phyloP scores from a whole-genome alignment of 2,888 invertebrate genomes.

The Antitype chi region DNA sequence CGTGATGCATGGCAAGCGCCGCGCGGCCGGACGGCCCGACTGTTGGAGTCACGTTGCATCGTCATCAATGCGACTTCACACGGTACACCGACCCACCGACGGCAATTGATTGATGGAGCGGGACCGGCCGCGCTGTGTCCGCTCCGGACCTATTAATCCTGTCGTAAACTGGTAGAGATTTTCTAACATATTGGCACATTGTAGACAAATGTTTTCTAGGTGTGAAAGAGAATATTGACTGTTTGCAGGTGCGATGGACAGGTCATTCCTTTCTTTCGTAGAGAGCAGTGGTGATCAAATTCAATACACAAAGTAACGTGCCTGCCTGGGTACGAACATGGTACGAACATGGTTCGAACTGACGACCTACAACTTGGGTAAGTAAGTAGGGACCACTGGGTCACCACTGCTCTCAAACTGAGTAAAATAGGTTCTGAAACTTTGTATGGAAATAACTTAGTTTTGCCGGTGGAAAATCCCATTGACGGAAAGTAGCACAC shows the following conservation, averaged over 20 bases:
- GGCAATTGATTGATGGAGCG: conserved; percentile 62
- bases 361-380: too few relatives aligned
- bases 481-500: background rate
- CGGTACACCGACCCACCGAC: conserved; percentile 55
- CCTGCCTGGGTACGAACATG: too few relatives aligned
- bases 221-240: conserved; percentile 17
- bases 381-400: too few relatives aligned
- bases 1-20: conserved; percentile 53
- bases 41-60: conserved; percentile 67
- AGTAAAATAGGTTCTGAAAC: background rate
- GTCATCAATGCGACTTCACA: conserved; percentile 65
- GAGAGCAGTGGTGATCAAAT: too few relatives aligned
- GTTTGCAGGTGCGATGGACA: conserved; percentile 30
- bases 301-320: too few relatives aligned
- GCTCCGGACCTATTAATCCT: conserved; percentile 59
- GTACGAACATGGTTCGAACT: too few relatives aligned
- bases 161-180: conserved; percentile 42
- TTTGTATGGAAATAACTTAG: background rate
- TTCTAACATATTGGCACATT: conserved; percentile 47
- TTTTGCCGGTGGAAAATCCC: background rate
- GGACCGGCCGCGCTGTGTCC: conserved; percentile 37
- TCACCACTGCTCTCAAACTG: too few relatives aligned
- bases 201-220: conserved; percentile 21
- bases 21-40: conserved; percentile 32
- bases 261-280: background rate